Base-by-base conservation (phyloP, 2,888 invertebrate species). In the Cheilosia impressa region DNA sequence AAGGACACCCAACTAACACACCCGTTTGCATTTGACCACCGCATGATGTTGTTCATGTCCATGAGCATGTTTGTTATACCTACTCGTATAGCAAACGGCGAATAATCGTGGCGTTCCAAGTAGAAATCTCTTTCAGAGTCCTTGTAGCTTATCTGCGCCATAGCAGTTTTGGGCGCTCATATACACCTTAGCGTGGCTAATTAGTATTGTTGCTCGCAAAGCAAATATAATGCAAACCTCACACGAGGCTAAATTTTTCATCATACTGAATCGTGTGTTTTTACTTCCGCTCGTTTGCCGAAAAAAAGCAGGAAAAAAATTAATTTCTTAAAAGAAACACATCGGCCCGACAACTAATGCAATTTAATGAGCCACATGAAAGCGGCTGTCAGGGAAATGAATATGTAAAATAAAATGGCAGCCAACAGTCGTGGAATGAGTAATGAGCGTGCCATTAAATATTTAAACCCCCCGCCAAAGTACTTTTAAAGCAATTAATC, bases 11-110 rank as follows among this genome's bases (percentile, higher is more conserved):
- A 27, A 27, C 27, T 4, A 58, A 34, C 75, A 77, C 60, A 53
- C 52, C 60, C 72, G 73, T 84, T 84, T 84, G 83, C 79, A 84
- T 84, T 69, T 79, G 83, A 58, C 83, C 79, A 57, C 72, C 65
- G 15, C 66, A 83, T 75, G 79, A 68, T 55, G 75, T 45, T 22
- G 19, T 19, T 43, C 47, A 50, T 50, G 50, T 71, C 81, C 81
- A 57, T 57, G 63, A 52, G 31, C 50, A 53, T 62, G 72, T 63
- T 19, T 58, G 41, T n/a, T 71, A 58, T 10, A 31, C n/a, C n/a
- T n/a, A n/a, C 9, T 31, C 31, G 2, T 31, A 50, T 38, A 22
- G 17, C 34, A 45, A 34, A 50, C 31, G 45, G 27, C 45, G 10
- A 24, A 19, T 45, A 45, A 43, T 57, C 43, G 19, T 13, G 27